Base-by-base conservation (phyloP, 1,140 invertebrate species). In the Phymastichus coffea region DNA sequence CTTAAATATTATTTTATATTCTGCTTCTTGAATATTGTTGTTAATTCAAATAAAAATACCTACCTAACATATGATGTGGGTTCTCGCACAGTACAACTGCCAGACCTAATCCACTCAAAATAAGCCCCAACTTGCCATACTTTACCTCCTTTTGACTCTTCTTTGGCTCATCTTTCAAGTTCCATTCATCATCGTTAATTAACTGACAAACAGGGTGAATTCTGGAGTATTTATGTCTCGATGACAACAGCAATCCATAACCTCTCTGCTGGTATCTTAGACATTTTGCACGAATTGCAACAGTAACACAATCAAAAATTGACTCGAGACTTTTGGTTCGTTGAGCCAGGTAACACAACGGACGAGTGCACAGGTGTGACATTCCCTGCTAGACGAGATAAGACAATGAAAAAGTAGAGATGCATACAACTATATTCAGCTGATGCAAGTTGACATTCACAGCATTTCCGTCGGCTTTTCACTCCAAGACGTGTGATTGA, bases 101-200 rank as follows among this genome's bases (percentile, higher is more conserved):
- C 3, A 74, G 19, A 4, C 70, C 67, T 46, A 76, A 43, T 17
- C 70, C 46, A 40, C 66, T 49, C 4, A 73, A 47, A 22, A 72
- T 10, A 12, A 69, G 52, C 6, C 52, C 55, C 1, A 67, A 55
- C 47, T 64, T 51, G 23, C 48, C 64, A 25, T 55, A 66, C 6
- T 41, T 49, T 0, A 3, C 15, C 15, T 58, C 23, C 20, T 63
- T 23, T 33, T 15, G 15, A 30, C n/a, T 44, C 20, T 14, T 22
- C 22, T 23, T 22, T 23, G 22, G 4, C 25, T 12, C 3, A 22
- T 4, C 12, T 9, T 4, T 25, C 8, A 25, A 44, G 25, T 14
- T 44, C 7, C 25, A 19, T 25, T 44, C 41, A n/a, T 44, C 19
- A 10, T 54, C 17, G n/a, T 64, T n/a, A 8, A 67, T 15, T n/a